Conservation (phyloP, 2,113 vertebrate species). For the Siniperca chuatsi region DNA sequence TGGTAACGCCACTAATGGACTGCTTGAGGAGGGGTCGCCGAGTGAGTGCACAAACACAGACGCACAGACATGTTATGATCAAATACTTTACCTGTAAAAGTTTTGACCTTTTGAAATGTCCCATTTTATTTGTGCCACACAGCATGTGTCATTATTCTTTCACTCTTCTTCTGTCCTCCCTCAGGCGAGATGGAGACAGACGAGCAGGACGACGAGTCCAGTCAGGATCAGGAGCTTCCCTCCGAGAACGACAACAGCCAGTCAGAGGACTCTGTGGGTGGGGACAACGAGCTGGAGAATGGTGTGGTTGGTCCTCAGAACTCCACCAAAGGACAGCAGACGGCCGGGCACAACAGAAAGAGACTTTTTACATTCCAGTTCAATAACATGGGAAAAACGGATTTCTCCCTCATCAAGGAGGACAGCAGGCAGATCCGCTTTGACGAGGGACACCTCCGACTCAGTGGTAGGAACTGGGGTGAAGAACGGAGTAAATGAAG, state of each 20-base stretch:
- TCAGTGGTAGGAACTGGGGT: constrained; percentile 88
- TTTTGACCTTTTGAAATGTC: not conserved
- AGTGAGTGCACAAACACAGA: constrained; percentile 84
- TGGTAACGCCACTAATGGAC: constrained; percentile 94
- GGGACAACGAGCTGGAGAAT: constrained; percentile 97
- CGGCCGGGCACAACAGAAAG: constrained; percentile 86
- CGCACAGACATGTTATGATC: not conserved
- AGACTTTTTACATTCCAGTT: constrained; percentile 99
- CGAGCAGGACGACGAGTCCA: constrained; percentile 97
- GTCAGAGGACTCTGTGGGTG: constrained; percentile 96
- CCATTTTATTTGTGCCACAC: not conserved
- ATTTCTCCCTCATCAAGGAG: constrained; percentile 95
- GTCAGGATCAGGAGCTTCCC: constrained; percentile 97
- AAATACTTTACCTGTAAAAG: not conserved
- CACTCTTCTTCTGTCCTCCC: not conserved
- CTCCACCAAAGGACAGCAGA: constrained; percentile 88
- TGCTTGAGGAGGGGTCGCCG: constrained; percentile 95
- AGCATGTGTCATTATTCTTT: not conserved
- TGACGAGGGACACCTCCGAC: constrained; percentile 93
- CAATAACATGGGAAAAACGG: constrained; percentile 97
- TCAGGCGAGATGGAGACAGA: constrained; percentile 98
- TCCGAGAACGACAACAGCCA: constrained; percentile 98
- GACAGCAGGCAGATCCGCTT: constrained; percentile 95
- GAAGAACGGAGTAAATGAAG: not conserved
- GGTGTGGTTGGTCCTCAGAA: constrained; percentile 89